Evolutionary conservation across 2,888 invertebrate genomes (phyloP).

Genomic region (Chalcis sispes): DNA sequence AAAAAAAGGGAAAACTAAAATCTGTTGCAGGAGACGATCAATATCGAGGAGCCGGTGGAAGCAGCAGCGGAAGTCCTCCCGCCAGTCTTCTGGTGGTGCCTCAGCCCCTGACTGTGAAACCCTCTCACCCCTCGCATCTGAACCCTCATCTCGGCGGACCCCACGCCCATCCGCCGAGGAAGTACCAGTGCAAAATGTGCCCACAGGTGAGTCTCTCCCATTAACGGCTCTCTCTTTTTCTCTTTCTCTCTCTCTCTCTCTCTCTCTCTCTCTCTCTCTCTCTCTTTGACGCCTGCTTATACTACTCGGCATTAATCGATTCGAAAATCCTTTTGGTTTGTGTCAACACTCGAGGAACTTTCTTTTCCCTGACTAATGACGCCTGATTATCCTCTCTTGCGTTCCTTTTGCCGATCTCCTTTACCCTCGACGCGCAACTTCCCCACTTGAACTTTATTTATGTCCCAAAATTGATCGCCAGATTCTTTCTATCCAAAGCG

Average conservation of each 20-base stretch:
- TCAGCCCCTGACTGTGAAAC: slow-evolving; percentile 81
- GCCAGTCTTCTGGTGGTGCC: slow-evolving; percentile 90
- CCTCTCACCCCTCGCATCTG: slow-evolving; percentile 74
- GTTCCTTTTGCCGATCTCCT: neutral
- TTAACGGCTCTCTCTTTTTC: too few species aligned
- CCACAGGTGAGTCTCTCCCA: slow-evolving; percentile 88
- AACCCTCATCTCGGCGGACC: slow-evolving; percentile 74
- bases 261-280: neutral
- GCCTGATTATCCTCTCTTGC: slow-evolving; percentile 26
- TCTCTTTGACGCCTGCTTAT: too few species aligned
- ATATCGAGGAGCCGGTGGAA: slow-evolving; percentile 75
- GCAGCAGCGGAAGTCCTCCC: slow-evolving; percentile 79
- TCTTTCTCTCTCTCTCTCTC: neutral
- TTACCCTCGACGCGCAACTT: neutral
- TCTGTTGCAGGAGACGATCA: slow-evolving; percentile 72
- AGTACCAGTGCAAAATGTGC: slow-evolving; percentile 98
- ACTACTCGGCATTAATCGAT: too few species aligned
- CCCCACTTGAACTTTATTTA: neutral
- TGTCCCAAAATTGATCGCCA: too few species aligned
- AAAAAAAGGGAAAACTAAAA: too few species aligned
- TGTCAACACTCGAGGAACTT: slow-evolving; percentile 28
- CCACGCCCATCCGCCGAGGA: slow-evolving; percentile 79
- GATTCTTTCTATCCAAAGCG: too few species aligned
- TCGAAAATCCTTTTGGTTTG: slow-evolving; percentile 22
- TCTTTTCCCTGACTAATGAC: slow-evolving; percentile 33